phyloP scores from a whole-genome alignment of 2,113 vertebrate genomes.

The Hyperoodon ampullatus region DNA sequence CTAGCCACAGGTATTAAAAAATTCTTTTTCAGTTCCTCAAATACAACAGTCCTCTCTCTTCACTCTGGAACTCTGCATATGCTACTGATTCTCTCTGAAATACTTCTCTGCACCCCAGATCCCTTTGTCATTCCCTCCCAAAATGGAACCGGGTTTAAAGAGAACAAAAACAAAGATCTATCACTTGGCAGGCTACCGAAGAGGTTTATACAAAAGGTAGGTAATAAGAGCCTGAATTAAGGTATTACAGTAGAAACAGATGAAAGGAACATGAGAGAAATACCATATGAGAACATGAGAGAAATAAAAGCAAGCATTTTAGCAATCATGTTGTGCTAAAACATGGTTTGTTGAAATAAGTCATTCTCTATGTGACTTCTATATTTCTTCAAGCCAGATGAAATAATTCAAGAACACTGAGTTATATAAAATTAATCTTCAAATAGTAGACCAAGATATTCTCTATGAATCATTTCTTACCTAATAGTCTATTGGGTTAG shows the following conservation, averaged over 20 bases:
- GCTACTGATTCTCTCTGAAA: conserved; percentile 11
- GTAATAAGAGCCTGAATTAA: neutral
- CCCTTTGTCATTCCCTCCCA: neutral
- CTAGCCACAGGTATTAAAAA: neutral
- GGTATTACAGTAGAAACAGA: neutral
- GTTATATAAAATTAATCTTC: neutral
- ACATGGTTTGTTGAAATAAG: neutral
- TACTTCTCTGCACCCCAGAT: neutral
- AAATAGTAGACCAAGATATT: neutral
- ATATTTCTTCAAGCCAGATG: neutral
- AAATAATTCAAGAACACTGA: conserved; percentile 19
- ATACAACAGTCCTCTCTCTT: neutral
- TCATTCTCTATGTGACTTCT: neutral
- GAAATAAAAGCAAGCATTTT: conserved; percentile 12
- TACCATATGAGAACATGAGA: neutral
- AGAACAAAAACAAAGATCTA: conserved; percentile 21
- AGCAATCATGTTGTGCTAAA: neutral
- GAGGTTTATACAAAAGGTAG: neutral
- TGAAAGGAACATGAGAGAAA: neutral
- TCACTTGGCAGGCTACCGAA: neutral
- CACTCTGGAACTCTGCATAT: neutral
- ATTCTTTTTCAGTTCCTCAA: neutral
- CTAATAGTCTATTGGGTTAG: neutral
- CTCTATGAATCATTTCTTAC: neutral
- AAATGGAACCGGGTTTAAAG: conserved; percentile 30